phyloP scores from a whole-genome alignment of 2,113 vertebrate genomes.

The Pomatorhinus ruficollis region DNA sequence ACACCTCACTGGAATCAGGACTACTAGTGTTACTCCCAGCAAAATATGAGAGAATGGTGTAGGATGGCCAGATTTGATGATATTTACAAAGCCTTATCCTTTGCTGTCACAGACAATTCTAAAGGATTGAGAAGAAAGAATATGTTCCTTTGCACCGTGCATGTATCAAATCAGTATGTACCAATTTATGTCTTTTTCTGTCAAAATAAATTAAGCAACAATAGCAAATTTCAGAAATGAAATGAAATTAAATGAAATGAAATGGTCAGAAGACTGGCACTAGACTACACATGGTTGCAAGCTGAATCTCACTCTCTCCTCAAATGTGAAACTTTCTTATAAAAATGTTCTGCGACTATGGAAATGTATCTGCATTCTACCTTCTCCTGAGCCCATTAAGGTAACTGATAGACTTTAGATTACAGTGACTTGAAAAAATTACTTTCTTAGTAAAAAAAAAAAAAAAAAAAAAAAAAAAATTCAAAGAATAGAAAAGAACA shows the following conservation, averaged over 20 bases:
- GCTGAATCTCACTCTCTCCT: neutral
- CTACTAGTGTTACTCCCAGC: neutral
- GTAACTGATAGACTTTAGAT: conserved; percentile 50
- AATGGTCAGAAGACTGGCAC: neutral
- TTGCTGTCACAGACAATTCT: neutral
- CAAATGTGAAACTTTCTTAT: conserved; percentile 6
- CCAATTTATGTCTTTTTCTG: neutral
- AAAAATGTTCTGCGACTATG: neutral
- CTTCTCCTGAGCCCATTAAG: conserved; percentile 18
- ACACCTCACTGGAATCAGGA: neutral
- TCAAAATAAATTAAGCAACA: neutral
- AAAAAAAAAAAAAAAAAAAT: neutral
- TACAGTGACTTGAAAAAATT: conserved; percentile 22
- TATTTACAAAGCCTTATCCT: neutral
- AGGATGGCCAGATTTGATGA: neutral
- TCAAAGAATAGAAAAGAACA: conserved; percentile 39
- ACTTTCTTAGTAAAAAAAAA: neutral
- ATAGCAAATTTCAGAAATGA: neutral
- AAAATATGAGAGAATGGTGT: neutral
- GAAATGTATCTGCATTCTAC: conserved; percentile 29
- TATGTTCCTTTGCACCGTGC: neutral
- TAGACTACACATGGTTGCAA: neutral
- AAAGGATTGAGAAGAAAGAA: neutral
- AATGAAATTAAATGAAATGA: neutral
- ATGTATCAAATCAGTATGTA: neutral